phyloP scores from a whole-genome alignment of 2,888 invertebrate species.

The Caenorhabditis angaria region DNA sequence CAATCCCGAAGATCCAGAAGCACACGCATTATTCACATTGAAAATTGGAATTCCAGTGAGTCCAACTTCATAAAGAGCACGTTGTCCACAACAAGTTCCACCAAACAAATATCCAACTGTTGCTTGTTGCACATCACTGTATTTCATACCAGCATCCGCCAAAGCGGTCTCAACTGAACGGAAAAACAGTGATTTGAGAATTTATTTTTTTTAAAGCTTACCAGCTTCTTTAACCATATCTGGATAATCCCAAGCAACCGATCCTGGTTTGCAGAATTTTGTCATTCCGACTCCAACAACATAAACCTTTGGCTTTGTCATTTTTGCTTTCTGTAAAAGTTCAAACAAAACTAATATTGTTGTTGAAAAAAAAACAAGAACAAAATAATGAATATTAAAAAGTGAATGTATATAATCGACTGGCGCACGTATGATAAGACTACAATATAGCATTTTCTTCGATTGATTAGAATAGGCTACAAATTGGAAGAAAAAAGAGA shows the following conservation, averaged over 20 bases:
- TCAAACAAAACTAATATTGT: too few species aligned
- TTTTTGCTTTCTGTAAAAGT: conserved; percentile 8
- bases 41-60: conserved; percentile 95
- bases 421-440: neutral
- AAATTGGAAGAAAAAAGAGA: too few species aligned
- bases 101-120: conserved; percentile 76
- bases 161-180: conserved; percentile 81
- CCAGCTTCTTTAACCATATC: conserved; percentile 90
- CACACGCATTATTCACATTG: conserved; percentile 98
- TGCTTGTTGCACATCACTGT: conserved; percentile 84
- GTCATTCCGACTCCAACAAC: conserved; percentile 72
- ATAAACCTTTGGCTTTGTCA: conserved; percentile 68
- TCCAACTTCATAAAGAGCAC: conserved; percentile 91
- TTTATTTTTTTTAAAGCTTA: neutral
- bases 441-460: neutral
- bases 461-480: neutral
- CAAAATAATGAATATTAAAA: neutral
- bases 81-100: conserved; percentile 82
- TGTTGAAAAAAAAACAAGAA: neutral
- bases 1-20: conserved; percentile 92
- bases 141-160: conserved; percentile 65
- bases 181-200: too few species aligned
- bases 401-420: neutral
- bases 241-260: conserved; percentile 87
- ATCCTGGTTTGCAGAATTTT: conserved; percentile 87